A percentile compares a stretch with the other conserved stretches of the same genome.
Evolutionary conservation across 2,888 invertebrate species (phyloP).

Genomic region (Troides helena): DNA sequence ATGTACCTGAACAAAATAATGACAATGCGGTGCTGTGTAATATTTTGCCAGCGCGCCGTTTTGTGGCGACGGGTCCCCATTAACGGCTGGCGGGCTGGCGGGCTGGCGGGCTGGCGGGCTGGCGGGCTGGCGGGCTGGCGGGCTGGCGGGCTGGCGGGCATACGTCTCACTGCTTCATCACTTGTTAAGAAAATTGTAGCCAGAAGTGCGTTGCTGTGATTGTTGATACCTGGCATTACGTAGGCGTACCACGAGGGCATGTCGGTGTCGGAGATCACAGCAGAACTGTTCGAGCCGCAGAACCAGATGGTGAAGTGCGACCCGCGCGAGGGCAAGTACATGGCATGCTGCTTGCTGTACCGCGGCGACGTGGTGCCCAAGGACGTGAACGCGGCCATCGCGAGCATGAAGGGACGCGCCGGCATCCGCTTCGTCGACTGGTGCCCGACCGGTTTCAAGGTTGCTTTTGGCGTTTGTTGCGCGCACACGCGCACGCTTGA

Average conservation of each 20-base stretch:
- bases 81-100: too few species aligned
- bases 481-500: too few species aligned
- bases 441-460: conserved; percentile 96
- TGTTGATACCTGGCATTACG: too few species aligned
- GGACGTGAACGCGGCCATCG: conserved; percentile 92
- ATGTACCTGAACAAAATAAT: too few species aligned
- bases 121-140: too few species aligned
- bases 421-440: conserved; percentile 95
- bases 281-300: conserved; percentile 92
- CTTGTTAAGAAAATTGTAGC: too few species aligned
- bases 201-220: neutral
- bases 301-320: conserved; percentile 96
- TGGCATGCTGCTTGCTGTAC: conserved; percentile 93
- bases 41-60: too few species aligned
- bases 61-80: too few species aligned
- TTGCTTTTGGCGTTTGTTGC: conserved; percentile 41
- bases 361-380: conserved; percentile 94
- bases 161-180: too few species aligned
- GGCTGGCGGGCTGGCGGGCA: too few species aligned
- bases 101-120: too few species aligned
- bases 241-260: conserved; percentile 86
- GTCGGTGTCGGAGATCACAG: conserved; percentile 90
- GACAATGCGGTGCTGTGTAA: too few species aligned
- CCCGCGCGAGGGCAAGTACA: conserved; percentile 91
- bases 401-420: conserved; percentile 87